Conservation (phyloP, 23 tunicate species). For the Botrylloides violaceus region DNA sequence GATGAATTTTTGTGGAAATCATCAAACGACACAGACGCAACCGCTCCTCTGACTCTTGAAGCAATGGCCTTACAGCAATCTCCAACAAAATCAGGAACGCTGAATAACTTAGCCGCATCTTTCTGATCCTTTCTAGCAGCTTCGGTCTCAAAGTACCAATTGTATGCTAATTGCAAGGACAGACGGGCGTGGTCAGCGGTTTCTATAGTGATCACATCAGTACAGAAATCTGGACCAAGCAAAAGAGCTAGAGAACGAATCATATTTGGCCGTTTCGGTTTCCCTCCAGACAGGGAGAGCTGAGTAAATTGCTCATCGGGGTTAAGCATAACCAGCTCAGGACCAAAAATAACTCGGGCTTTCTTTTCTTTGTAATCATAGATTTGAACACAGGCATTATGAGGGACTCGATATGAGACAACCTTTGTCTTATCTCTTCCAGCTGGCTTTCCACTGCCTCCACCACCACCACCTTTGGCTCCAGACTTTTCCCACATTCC, state of each 20-base stretch:
- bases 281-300: slow-evolving; percentile 89
- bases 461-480: background rate
- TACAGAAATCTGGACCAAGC: slow-evolving; percentile 97
- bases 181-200: slow-evolving; percentile 97
- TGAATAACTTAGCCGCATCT: slow-evolving; percentile 79
- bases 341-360: slow-evolving; percentile 94
- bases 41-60: slow-evolving; percentile 90
- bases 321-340: slow-evolving; percentile 87
- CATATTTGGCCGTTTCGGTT: slow-evolving; percentile 88
- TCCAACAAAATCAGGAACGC: slow-evolving; percentile 97
- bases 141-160: slow-evolving; percentile 85
- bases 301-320: slow-evolving; percentile 98
- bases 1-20: slow-evolving; percentile 97
- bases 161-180: slow-evolving; percentile 79
- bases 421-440: slow-evolving; percentile 55
- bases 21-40: slow-evolving; percentile 90
- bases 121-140: slow-evolving; percentile 43
- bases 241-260: slow-evolving; percentile 80
- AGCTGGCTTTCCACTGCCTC: no score
- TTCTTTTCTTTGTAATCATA: slow-evolving; percentile 92
- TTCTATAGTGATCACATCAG: slow-evolving; percentile 89
- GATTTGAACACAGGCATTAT: slow-evolving; percentile 86
- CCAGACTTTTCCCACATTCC: slow-evolving; percentile 26
- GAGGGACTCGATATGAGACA: slow-evolving; percentile 81
- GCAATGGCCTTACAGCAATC: slow-evolving; percentile 97